A percentile compares a stretch with the other conserved stretches of the same genome.
These are phyloP conservation scores for Actinernus sp. DNA, from an alignment of 92 coral and sea anemone species.

Conservation along the genomic window DNA sequence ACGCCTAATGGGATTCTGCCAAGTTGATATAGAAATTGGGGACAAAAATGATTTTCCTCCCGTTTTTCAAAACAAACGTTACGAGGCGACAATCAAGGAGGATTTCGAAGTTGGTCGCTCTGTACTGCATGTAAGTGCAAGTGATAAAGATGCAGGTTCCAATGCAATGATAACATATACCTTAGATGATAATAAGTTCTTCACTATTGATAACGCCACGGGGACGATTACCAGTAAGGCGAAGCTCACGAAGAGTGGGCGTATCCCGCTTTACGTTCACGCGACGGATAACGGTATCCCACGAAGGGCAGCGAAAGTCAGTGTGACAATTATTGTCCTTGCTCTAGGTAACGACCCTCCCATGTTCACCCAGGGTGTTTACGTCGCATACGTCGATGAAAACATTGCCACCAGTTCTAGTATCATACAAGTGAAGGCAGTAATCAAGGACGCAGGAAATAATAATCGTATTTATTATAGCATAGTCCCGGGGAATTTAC, in stretches of 20 bases:
- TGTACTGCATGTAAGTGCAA: conserved; percentile 84
- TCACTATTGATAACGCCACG: conserved; percentile 72
- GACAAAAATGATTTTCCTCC: conserved; percentile 92
- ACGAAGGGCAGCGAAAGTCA: conserved; percentile 38
- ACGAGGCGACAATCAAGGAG: conserved; percentile 68
- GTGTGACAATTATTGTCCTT: conserved; percentile 67
- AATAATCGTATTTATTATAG: conserved; percentile 55
- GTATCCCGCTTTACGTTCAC: conserved; percentile 52
- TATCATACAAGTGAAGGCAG: conserved; percentile 56
- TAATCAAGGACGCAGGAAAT: conserved; percentile 29
- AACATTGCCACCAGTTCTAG: conserved; percentile 28
- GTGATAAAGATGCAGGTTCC: conserved; percentile 85
- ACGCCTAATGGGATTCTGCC: conserved; percentile 89
- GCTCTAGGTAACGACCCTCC: conserved; percentile 84
- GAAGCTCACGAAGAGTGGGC: conserved; percentile 14
- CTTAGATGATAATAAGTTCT: conserved; percentile 52
- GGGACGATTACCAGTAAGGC: conserved; percentile 69
- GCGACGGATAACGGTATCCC: conserved; percentile 88
- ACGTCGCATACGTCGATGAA: conserved; percentile 73
- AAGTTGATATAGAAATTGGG: conserved; percentile 72
- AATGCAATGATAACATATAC: conserved; percentile 79
- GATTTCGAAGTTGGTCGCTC: conserved; percentile 74
- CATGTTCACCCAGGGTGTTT: conserved; percentile 64
- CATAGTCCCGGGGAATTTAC: conserved; percentile 75
- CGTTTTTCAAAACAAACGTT: conserved; percentile 59